Evolutionary conservation across 2,113 vertebrate genomes (phyloP), one percentile per base, ranked within the genome.

Genomic region (Pelusios castaneus): DNA sequence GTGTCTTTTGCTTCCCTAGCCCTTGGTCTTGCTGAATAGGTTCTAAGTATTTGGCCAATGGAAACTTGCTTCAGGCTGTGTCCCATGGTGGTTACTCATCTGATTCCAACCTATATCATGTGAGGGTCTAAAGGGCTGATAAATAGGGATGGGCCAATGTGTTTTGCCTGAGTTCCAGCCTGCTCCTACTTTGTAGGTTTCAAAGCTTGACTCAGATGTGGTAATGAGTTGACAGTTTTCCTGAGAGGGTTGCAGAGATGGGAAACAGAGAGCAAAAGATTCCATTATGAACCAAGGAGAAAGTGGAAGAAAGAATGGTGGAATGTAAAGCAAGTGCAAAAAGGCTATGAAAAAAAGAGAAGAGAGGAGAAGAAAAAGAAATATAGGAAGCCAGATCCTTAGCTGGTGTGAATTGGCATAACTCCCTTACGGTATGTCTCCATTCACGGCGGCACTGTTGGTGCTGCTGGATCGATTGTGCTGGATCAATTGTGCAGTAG

Each of bases 161-260:
- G 70, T 1, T 0, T 60, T 63, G 34, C 75, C 54, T 70, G 43
- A 5, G 2, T 43, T 75, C 0, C 0, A 70, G 17, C n/a, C 13
- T 4, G 0, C 54, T 14, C 3, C 0, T 0, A 14, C 73, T 56
- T 34, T 43, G 52, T 29, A 43, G 51, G 49, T 84, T 5, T 31
- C 22, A 8, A 63, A 63, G 63, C 85, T 70, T 1, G 5, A 1
- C 2, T 5, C 58, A 22, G 47, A 43, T 16, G 63, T 29, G 54
- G 56, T 5, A 0, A 13, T 80, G 55, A 75, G 1, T 45, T 0
- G 0, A 19, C 1, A 4, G 6, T 52, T 19, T 8, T 31, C 17
- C 2, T 52, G 3, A 1, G 38, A 10, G 41, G 17, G 31, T 13
- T 55, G 34, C 73, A 86, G 67, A 10, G 47, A 5, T 54, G 82